Evolutionary conservation across 2,888 invertebrate species (phyloP), one percentile per base, ranked within the genome.

Genomic region (Eilema griseolum): DNA sequence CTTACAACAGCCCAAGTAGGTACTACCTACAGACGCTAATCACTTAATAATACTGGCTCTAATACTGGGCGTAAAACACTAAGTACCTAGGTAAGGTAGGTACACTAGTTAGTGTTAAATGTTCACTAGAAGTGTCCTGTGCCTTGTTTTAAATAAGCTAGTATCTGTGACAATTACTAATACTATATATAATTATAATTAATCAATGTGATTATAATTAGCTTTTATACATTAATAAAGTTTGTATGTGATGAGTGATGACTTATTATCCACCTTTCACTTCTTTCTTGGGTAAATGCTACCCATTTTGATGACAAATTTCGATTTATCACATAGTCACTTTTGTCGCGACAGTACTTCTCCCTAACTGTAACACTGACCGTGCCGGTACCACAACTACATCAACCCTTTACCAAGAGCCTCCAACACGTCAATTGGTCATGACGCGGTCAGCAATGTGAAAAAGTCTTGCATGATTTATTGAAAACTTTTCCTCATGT

Each of bases 401-500:
- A 75, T 81, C 61, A 86, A 85, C 83, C 88, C 87, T 82, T 92
- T 89, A 90, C 90, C 91, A 83, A 89, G 85, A 83, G 77, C 69
- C 82, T 87, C 86, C 90, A 85, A 89, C 86, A 85, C 84, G 82
- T 83, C 82, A 85, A 80, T 85, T 80, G 82, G 83, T 77, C 78
- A 85, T 86, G 87, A 80, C 80, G 85, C 82, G 77, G 80, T 85
- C 88, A 82, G 85, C 88, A 84, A 86, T 86, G 86, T 61, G 78
- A 84, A 86, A 85, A 67, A 79, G 80, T 92, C 91, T 90, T 90
- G 91, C 86, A 86, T 85, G 90, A 82, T 85, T n/a, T n/a, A n/a
- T n/a, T n/a, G n/a, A n/a, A n/a, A n/a, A n/a, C n/a, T n/a, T n/a
- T n/a, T n/a, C n/a, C n/a, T n/a, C n/a, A n/a, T n/a, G n/a, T n/a